Conservation (phyloP, 1,140 invertebrate species). For the Drosophila watanabei region DNA sequence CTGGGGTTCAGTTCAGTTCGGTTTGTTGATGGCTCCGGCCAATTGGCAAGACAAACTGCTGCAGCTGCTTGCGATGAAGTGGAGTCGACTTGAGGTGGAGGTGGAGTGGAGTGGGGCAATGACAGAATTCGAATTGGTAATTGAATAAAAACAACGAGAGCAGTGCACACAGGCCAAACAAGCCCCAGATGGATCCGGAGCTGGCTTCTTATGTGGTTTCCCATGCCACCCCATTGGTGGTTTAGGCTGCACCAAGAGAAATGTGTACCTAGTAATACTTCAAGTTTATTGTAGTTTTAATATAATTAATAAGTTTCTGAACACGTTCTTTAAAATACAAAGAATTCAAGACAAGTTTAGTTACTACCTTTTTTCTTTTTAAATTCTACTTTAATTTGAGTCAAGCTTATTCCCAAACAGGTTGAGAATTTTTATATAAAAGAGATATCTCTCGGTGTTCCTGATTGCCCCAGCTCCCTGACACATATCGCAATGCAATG, state of each 20-base stretch:
- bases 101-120: slow-evolving; percentile 19
- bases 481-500: slow-evolving; percentile 77
- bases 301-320: not conserved
- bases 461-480: slow-evolving; percentile 61
- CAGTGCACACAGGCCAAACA: slow-evolving; percentile 59
- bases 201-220: slow-evolving; percentile 21
- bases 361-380: too few species aligned
- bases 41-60: slow-evolving; percentile 53
- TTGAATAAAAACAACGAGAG: slow-evolving; percentile 76
- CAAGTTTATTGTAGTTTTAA: not conserved
- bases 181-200: slow-evolving; percentile 26
- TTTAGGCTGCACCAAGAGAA: slow-evolving; percentile 1
- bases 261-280: not conserved
- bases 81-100: not conserved
- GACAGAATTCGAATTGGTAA: slow-evolving; percentile 65
- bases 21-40: slow-evolving; percentile 41
- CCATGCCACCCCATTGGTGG: not conserved
- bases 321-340: not conserved
- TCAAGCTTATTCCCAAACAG: not conserved
- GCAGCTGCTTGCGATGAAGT: slow-evolving; percentile 46
- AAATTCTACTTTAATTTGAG: not conserved
- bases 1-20: slow-evolving; percentile 13
- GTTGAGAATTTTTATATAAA: too few species aligned
- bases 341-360: not conserved
- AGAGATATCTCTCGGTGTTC: slow-evolving; percentile 35